A percentile compares a stretch with the other conserved stretches of the same genome.
phyloP scores from a whole-genome alignment of 2,888 invertebrate genomes.

The Harpalus rubripes region DNA sequence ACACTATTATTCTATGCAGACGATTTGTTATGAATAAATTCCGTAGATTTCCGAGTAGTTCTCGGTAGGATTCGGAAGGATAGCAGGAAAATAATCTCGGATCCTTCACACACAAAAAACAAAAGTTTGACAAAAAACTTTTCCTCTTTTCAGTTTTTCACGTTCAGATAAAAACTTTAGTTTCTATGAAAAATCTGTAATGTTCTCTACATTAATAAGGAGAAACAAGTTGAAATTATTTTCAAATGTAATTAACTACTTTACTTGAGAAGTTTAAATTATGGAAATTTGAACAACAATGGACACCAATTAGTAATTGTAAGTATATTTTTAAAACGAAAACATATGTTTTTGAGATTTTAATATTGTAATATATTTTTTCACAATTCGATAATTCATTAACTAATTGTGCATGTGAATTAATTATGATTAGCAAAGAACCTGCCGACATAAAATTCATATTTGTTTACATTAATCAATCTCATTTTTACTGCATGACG shows the following conservation, averaged over 20 bases:
- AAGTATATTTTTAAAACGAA: background rate
- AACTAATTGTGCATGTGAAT: constrained; percentile 47
- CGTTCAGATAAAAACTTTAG: constrained; percentile 3
- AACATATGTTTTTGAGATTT: background rate
- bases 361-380: constrained; percentile 19
- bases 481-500: constrained; percentile 26
- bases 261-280: background rate
- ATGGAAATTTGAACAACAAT: background rate
- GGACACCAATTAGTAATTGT: background rate
- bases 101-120: background rate
- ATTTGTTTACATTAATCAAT: constrained; percentile 54
- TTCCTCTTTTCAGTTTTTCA: constrained; percentile 6
- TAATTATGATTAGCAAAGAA: constrained; percentile 23
- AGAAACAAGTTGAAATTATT: background rate
- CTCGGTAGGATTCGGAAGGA: background rate
- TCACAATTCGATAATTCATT: constrained; percentile 27
- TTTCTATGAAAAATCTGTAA: background rate
- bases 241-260: background rate
- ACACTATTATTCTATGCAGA: background rate
- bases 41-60: too few relatives aligned
- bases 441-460: constrained; percentile 38
- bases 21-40: background rate
- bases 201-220: background rate
- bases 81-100: background rate
- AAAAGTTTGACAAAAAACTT: background rate